These are phyloP conservation scores for Tapera naevia DNA, from an alignment of 2,797 vertebrate species.

Conservation along the genomic window DNA sequence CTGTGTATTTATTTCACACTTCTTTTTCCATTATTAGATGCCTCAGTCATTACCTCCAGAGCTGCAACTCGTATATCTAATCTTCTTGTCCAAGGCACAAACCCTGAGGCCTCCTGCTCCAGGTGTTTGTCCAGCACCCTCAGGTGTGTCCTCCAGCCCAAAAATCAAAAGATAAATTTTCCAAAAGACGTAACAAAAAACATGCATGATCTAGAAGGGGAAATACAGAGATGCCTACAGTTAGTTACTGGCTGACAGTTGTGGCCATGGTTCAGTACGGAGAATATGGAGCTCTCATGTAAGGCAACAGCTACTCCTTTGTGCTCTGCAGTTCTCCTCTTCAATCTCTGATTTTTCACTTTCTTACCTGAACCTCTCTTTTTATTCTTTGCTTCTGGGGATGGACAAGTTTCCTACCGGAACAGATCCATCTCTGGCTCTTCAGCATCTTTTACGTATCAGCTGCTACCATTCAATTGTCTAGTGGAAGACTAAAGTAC, in stretches of 20 bases:
- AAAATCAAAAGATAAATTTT: not conserved
- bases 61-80: not conserved
- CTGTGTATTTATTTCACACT: not conserved
- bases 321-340: not conserved
- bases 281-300: not conserved
- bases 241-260: not conserved
- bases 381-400: not conserved
- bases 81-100: not conserved
- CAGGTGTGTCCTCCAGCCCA: not conserved
- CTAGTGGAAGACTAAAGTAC: not conserved
- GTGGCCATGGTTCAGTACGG: not conserved
- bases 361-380: not conserved
- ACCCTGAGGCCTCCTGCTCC: not conserved
- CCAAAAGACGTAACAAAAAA: not conserved
- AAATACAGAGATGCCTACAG: not conserved
- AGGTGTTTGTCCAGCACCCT: not conserved
- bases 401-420: not conserved
- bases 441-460: not conserved
- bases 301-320: not conserved
- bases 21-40: not conserved
- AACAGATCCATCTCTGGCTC: not conserved
- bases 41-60: not conserved
- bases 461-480: not conserved
- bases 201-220: not conserved
- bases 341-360: not conserved